Evolutionary conservation across 2,888 invertebrate species (phyloP).

Genomic region (Lymantria dispar): DNA sequence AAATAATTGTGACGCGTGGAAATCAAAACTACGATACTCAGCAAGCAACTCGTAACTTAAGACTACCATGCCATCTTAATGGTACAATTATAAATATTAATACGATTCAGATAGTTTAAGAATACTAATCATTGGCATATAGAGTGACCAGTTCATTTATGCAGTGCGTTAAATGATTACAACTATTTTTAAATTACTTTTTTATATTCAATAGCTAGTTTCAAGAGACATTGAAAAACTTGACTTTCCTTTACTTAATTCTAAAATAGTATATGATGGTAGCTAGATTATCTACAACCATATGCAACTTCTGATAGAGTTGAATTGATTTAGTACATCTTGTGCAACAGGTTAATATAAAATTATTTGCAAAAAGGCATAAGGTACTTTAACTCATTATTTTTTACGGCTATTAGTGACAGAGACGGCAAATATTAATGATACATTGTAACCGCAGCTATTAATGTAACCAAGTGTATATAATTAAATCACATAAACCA

Average conservation of each 20-base stretch:
- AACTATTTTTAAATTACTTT: background rate
- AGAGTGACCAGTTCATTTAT: background rate
- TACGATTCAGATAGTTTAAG: background rate
- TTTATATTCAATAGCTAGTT: background rate
- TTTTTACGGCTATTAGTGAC: no score
- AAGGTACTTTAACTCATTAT: no score
- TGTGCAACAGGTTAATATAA: no score
- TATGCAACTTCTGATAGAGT: background rate
- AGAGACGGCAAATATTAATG: no score
- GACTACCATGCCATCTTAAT: background rate
- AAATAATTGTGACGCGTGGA: no score
- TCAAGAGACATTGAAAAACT: background rate
- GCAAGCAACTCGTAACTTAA: no score
- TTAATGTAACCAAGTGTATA: no score
- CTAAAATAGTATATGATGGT: slow-evolving; percentile 13
- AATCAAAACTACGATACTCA: no score
- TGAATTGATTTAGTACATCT: background rate
- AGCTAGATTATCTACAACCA: background rate
- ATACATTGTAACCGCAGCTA: no score
- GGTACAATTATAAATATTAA: background rate
- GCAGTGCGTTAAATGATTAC: background rate
- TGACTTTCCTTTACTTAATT: slow-evolving; percentile 9
- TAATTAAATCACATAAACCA: no score
- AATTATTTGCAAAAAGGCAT: no score
- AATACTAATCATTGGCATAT: background rate